phyloP scores from a whole-genome alignment of 2,888 invertebrate species.

The Steinernema scapterisci region DNA sequence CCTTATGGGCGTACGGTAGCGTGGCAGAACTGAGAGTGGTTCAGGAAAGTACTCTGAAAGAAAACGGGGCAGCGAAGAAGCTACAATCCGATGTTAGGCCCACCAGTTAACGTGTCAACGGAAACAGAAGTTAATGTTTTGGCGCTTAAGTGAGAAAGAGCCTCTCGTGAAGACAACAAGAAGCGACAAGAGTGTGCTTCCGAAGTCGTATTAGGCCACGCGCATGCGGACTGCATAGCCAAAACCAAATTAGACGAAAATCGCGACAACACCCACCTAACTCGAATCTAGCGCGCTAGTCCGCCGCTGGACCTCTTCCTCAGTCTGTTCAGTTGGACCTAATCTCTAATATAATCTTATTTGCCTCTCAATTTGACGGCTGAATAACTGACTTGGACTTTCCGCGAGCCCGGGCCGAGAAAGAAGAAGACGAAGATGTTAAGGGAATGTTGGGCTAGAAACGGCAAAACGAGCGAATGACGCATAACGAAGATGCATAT shows the following conservation, averaged over 20 bases:
- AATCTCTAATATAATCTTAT: slow-evolving; percentile 30
- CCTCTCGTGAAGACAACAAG: slow-evolving; percentile 24
- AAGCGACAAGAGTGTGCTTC: slow-evolving; percentile 29
- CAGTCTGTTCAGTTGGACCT: slow-evolving; percentile 26
- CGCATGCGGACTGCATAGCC: slow-evolving; percentile 16
- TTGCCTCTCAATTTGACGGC: slow-evolving; percentile 32
- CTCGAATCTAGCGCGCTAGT: slow-evolving; percentile 21
- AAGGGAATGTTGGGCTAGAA: not conserved
- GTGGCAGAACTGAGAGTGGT: too few relatives aligned
- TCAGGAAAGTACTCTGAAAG: too few relatives aligned
- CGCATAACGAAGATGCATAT: slow-evolving; percentile 17
- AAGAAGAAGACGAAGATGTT: slow-evolving; percentile 16
- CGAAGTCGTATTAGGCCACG: slow-evolving; percentile 9
- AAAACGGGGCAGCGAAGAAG: too few relatives aligned
- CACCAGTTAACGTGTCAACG: slow-evolving; percentile 19
- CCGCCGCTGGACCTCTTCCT: not conserved
- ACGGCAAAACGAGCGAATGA: slow-evolving; percentile 2
- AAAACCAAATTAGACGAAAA: slow-evolving; percentile 26
- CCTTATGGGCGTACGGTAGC: too few relatives aligned
- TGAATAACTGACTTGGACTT: slow-evolving; percentile 24
- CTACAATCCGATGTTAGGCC: too few relatives aligned
- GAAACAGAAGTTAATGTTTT: slow-evolving; percentile 9
- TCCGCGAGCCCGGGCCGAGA: not conserved
- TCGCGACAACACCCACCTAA: slow-evolving; percentile 31
- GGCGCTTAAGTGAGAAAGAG: not conserved